Conservation (phyloP, 35 echinoderm and acorn worm species). For the Diadema setosum region DNA sequence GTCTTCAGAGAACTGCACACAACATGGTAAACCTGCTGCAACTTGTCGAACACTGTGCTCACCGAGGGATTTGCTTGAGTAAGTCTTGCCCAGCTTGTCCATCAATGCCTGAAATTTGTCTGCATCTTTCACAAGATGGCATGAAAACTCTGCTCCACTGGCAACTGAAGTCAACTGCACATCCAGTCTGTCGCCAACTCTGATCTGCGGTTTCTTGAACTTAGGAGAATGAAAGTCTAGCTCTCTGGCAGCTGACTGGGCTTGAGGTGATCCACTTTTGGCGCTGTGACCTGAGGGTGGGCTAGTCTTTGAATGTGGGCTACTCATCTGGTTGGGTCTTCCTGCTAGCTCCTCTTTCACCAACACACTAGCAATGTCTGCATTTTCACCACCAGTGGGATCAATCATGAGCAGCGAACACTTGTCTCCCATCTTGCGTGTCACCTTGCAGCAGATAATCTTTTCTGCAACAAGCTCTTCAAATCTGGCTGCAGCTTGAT, state of each 20-base stretch:
- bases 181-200: background rate
- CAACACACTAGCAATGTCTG: conserved; percentile 58
- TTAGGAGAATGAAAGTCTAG: conserved; percentile 5
- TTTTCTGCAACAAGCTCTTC: conserved; percentile 67
- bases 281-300: background rate
- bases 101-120: conserved; percentile 61
- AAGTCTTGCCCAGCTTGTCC: conserved; percentile 34
- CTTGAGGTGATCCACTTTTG: background rate
- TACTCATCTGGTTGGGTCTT: conserved; percentile 7
- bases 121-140: conserved; percentile 61
- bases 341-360: conserved; percentile 70
- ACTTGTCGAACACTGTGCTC: background rate
- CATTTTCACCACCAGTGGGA: conserved; percentile 66
- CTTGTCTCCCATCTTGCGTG: conserved; percentile 34
- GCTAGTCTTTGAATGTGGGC: conserved; percentile 5
- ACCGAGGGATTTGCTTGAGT: conserved; percentile 15
- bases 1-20: conserved; percentile 80
- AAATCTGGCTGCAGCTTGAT: conserved; percentile 45
- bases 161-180: conserved; percentile 53
- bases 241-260: background rate
- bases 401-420: conserved; percentile 64
- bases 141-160: conserved; percentile 37
- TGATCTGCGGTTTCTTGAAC: conserved; percentile 33
- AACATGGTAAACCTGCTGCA: conserved; percentile 43
- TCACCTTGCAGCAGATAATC: conserved; percentile 65